phyloP scores from a whole-genome alignment of 2,797 vertebrate species.

The Triplophysa bombifrons region DNA sequence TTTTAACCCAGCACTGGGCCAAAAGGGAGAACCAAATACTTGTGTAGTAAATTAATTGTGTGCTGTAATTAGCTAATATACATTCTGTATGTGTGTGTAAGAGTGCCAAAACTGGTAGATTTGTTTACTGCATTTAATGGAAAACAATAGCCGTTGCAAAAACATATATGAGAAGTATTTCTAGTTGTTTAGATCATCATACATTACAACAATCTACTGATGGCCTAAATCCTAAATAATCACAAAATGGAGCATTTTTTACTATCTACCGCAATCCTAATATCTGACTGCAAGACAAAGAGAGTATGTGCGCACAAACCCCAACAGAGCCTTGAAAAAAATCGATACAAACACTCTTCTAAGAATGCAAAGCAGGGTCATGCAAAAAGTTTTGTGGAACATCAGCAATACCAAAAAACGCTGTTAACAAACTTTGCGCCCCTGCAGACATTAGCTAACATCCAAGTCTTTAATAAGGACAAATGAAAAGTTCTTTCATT shows the following conservation, averaged over 20 bases:
- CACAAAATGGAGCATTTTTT: not conserved
- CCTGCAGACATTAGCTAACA: constrained; percentile 24
- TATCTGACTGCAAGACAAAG: constrained; percentile 14
- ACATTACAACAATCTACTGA: not conserved
- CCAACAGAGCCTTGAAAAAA: constrained; percentile 48
- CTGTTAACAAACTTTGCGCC: constrained; percentile 6
- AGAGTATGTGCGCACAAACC: constrained; percentile 24
- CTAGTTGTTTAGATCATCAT: constrained; percentile 15
- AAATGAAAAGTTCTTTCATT: not conserved
- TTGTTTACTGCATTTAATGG: not conserved
- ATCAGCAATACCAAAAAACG: constrained; percentile 49
- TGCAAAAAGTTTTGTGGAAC: constrained; percentile 47
- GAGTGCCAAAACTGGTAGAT: not conserved
- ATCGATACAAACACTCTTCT: constrained; percentile 61
- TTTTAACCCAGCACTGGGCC: too few species aligned
- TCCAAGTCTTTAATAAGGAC: constrained; percentile 16
- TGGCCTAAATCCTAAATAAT: constrained; percentile 5
- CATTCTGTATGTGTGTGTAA: not conserved
- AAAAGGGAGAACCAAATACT: too few species aligned
- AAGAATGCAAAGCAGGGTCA: constrained; percentile 64
- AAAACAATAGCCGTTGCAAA: not conserved
- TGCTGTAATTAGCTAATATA: not conserved
- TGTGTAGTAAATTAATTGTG: not conserved
- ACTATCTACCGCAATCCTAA: not conserved
- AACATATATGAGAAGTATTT: constrained; percentile 4